Percentiles rank a stretch among this genome's conserved stretches.
Evolutionary conservation across 2,113 vertebrate species (phyloP).

Genomic region (Odocoileus hemionus): DNA sequence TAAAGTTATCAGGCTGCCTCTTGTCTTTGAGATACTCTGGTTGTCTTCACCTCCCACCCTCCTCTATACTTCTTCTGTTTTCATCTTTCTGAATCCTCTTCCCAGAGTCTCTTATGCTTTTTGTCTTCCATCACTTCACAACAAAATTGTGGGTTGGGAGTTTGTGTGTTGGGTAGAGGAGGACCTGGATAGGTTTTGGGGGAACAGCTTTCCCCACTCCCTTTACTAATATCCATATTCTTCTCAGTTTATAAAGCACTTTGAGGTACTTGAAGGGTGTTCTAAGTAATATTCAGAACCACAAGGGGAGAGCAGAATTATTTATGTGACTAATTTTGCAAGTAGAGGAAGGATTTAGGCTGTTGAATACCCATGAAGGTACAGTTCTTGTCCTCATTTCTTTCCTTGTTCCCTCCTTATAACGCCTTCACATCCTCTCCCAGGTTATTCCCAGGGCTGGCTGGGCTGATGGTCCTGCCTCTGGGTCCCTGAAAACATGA

Average conservation of each 20-base stretch:
- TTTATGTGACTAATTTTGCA: not conserved
- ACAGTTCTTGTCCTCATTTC: not conserved
- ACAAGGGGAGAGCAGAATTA: not conserved
- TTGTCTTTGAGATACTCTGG: not conserved
- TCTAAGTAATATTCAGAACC: conserved; percentile 8
- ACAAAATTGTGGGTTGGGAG: not conserved
- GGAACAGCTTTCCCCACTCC: not conserved
- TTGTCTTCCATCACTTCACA: not conserved
- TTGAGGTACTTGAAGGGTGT: not conserved
- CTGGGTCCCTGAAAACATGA: not conserved
- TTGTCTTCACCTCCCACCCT: not conserved
- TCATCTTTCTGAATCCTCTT: not conserved
- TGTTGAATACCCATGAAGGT: not conserved
- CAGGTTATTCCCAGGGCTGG: not conserved
- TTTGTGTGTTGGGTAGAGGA: not conserved
- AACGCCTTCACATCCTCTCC: not conserved
- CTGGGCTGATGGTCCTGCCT: not conserved
- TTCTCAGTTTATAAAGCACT: conserved; percentile 33
- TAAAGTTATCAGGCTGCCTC: not conserved
- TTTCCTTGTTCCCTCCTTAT: not conserved
- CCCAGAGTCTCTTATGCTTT: not conserved
- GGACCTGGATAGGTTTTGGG: not conserved
- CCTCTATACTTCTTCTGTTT: not conserved
- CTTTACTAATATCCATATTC: not conserved
- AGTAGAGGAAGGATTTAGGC: not conserved